phyloP scores from a whole-genome alignment of 2,797 vertebrate species.

The Sebastes ruberrimus region DNA sequence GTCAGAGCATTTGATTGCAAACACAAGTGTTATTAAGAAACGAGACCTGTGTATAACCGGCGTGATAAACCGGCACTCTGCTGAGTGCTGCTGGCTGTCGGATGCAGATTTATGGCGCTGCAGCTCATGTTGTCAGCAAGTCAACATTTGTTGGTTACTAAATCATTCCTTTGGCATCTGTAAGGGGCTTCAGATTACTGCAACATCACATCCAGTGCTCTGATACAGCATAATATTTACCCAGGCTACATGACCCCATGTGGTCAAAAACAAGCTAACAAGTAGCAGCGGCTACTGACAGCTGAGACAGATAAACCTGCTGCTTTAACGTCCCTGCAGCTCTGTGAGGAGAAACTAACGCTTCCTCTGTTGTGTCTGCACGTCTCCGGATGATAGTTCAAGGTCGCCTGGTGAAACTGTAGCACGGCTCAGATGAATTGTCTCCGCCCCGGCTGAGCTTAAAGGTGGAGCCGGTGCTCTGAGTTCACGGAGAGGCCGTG shows the following conservation, averaged over 20 bases:
- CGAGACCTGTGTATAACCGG: neutral
- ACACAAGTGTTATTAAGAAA: neutral
- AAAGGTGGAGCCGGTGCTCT: conserved; percentile 13
- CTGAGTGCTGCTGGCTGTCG: neutral
- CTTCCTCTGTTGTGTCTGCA: conserved; percentile 49
- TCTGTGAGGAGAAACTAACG: neutral
- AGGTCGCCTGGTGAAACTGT: conserved; percentile 24
- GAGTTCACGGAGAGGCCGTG: conserved; percentile 40
- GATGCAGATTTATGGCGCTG: neutral
- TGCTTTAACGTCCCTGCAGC: neutral
- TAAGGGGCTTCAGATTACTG: neutral
- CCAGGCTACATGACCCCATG: neutral
- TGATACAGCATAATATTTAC: conserved; percentile 19
- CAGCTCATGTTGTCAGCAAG: neutral
- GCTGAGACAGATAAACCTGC: neutral
- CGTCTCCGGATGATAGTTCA: conserved; percentile 39
- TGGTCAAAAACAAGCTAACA: neutral
- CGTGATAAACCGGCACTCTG: neutral
- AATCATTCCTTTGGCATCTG: neutral
- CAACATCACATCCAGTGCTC: neutral
- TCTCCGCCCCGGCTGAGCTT: neutral
- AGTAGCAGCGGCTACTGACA: neutral
- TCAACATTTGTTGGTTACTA: conserved; percentile 9
- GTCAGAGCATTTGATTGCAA: no score
- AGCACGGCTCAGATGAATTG: neutral